Percentiles rank a stretch among this genome's conserved stretches.
Conservation (phyloP, 2,888 invertebrate genomes). For the Apoda limacodes region DNA sequence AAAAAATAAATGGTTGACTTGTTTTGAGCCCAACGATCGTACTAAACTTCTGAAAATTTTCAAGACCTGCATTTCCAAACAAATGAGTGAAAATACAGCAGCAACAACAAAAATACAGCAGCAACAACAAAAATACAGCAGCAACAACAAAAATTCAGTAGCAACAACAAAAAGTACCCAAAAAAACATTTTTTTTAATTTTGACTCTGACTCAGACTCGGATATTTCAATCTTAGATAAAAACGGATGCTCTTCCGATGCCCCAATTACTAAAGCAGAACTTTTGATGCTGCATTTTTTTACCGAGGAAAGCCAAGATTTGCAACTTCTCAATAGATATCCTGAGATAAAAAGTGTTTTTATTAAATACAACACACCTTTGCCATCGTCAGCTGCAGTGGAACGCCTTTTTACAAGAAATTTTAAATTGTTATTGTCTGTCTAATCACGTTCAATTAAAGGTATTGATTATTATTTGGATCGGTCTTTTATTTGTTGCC, state of each 20-base stretch:
- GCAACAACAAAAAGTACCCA: slow-evolving; percentile 13
- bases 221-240: slow-evolving; percentile 1
- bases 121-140: too few relatives aligned
- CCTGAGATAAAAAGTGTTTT: slow-evolving; percentile 19
- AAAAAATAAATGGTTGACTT: slow-evolving; percentile 12
- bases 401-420: slow-evolving; percentile 18
- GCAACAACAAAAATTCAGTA: too few relatives aligned
- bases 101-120: too few relatives aligned
- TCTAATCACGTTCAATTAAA: too few relatives aligned
- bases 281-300: slow-evolving; percentile 16
- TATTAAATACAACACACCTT: slow-evolving; percentile 17
- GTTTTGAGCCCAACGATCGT: slow-evolving; percentile 12
- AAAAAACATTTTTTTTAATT: slow-evolving; percentile 17
- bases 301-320: slow-evolving; percentile 16
- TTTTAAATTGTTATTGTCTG: too few relatives aligned
- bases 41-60: slow-evolving; percentile 15
- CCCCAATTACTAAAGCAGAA: slow-evolving; percentile 10
- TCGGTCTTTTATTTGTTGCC: not conserved
- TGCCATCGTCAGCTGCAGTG: slow-evolving; percentile 17
- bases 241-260: too few relatives aligned
- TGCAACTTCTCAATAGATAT: slow-evolving; percentile 14
- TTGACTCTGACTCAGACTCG: slow-evolving; percentile 6
- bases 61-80: slow-evolving; percentile 16
- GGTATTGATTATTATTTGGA: too few relatives aligned
- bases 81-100: too few relatives aligned